These are phyloP conservation scores for Erebia epiphron DNA, from an alignment of 2,888 invertebrate species.

Conservation along the genomic window DNA sequence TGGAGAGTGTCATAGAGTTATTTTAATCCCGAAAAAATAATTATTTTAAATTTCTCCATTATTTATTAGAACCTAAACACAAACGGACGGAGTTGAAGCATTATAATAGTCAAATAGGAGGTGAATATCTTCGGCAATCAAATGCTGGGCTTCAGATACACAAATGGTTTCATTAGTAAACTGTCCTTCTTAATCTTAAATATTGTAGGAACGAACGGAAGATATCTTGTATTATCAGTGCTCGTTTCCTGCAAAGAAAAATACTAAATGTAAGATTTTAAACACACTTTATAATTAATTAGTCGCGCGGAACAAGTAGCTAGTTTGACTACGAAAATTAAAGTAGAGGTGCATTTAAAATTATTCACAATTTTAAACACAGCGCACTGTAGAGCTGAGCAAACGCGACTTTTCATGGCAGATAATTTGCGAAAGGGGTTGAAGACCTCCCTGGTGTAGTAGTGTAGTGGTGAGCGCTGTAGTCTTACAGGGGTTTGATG, in stretches of 20 bases:
- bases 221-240: constrained; percentile 27
- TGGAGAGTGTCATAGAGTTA: no score
- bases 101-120: no score
- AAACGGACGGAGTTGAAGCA: no score
- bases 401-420: constrained; percentile 63
- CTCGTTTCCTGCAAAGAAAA: constrained; percentile 27
- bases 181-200: constrained; percentile 46
- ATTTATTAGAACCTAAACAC: no score
- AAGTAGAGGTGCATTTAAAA: constrained; percentile 41
- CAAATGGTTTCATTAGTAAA: not conserved
- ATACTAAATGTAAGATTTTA: constrained; percentile 36
- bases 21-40: no score
- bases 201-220: not conserved
- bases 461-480: no score
- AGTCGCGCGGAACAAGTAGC: constrained; percentile 39
- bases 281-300: constrained; percentile 40
- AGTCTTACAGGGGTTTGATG: no score
- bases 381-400: constrained; percentile 57
- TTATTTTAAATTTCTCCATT: no score
- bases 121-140: no score
- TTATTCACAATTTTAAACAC: constrained; percentile 40
- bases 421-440: constrained; percentile 48
- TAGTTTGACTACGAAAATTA: constrained; percentile 42
- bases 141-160: not conserved
- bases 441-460: no score